phyloP scores from a whole-genome alignment of 2,113 vertebrate species.

The Melierax canorus region DNA sequence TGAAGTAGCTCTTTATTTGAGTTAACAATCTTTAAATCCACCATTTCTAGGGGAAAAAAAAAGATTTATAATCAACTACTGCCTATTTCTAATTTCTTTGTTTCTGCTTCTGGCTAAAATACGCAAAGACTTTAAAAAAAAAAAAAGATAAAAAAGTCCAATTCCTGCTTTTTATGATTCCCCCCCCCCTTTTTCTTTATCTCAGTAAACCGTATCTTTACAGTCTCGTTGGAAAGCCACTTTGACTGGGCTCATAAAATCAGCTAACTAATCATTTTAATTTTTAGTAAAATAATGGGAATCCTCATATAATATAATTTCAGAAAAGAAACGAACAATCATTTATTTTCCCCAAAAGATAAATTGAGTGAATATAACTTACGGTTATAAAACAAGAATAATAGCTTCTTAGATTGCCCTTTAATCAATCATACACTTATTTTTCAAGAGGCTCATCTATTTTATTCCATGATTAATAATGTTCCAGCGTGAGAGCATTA shows the following conservation, averaged over 20 bases:
- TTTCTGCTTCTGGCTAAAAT: background rate
- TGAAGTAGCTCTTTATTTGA: constrained; percentile 12
- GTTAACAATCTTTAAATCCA: background rate
- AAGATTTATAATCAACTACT: background rate
- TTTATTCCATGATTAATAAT: constrained; percentile 94
- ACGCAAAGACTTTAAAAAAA: background rate
- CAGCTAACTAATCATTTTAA: constrained; percentile 30
- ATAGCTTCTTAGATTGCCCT: constrained; percentile 88
- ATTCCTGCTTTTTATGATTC: background rate
- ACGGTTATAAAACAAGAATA: constrained; percentile 85
- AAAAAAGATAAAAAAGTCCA: background rate
- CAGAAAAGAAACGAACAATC: constrained; percentile 71
- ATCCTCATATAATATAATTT: constrained; percentile 68
- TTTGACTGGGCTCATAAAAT: constrained; percentile 49
- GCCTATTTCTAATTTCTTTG: background rate
- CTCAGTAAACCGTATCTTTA: background rate
- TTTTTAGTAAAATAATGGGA: constrained; percentile 64
- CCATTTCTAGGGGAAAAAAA: background rate
- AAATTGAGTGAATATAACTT: constrained; percentile 86
- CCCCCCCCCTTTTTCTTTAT: background rate
- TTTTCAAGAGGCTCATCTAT: constrained; percentile 88
- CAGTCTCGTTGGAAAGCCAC: background rate
- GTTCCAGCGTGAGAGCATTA: constrained; percentile 82
- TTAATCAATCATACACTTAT: constrained; percentile 93
- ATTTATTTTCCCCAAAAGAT: constrained; percentile 82